Evolutionary conservation across 2,797 vertebrate genomes (phyloP).

Genomic region (Enteromius fasciolatus): DNA sequence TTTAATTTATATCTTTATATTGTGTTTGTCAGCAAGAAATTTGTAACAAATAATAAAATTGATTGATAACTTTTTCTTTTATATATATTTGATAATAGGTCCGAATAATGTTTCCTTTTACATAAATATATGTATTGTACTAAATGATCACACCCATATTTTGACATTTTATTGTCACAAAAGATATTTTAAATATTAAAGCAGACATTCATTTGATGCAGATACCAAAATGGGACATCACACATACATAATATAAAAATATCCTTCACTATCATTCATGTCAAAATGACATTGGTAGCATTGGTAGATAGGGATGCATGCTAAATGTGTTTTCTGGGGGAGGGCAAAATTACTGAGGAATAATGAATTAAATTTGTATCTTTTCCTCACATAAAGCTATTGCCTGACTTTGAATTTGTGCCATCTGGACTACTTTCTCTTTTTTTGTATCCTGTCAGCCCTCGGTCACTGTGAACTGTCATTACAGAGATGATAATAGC

Average conservation of each 20-base stretch:
- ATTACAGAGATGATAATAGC: not conserved
- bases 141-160: not conserved
- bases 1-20: no score
- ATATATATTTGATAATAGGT: not conserved
- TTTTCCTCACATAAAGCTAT: not conserved
- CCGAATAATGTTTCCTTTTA: not conserved
- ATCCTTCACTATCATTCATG: not conserved
- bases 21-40: no score
- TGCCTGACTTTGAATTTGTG: not conserved
- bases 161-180: not conserved
- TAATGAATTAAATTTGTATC: not conserved
- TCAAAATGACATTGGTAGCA: not conserved
- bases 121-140: not conserved
- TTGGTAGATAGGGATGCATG: not conserved
- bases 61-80: no score
- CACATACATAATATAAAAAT: not conserved
- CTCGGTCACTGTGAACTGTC: not conserved
- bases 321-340: not conserved
- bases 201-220: not conserved
- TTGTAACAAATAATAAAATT: no score
- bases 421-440: not conserved
- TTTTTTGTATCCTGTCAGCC: not conserved
- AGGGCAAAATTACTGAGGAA: not conserved
- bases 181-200: not conserved
- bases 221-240: not conserved